Conservation (phyloP, 2,797 vertebrate species). For the Limnodromus scolopaceus region DNA sequence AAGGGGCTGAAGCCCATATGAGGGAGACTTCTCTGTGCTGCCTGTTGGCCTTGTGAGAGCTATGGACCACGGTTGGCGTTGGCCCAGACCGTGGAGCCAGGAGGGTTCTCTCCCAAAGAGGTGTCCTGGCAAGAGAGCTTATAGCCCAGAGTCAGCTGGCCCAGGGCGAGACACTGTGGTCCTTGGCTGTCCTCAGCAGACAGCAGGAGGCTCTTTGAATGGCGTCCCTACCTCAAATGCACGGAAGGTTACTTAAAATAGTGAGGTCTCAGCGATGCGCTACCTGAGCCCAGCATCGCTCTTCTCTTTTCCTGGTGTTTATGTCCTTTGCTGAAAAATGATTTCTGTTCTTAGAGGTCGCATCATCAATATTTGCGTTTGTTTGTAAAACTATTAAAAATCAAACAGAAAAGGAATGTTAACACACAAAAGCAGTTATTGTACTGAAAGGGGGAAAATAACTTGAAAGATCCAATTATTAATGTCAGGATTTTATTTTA, state of each 20-base stretch:
- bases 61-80: accelerated
- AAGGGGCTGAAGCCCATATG: not conserved
- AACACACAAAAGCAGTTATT: not conserved
- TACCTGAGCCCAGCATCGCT: not conserved
- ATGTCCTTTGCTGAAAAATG: not conserved
- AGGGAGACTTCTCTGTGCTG: not conserved
- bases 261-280: not conserved
- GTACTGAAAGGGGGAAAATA: not conserved
- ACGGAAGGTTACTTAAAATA: accelerated
- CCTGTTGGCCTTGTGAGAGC: not conserved
- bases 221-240: not conserved
- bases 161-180: not conserved
- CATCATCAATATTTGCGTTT: slow-evolving; percentile 13
- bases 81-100: not conserved
- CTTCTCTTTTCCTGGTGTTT: not conserved
- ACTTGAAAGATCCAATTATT: slow-evolving; percentile 39
- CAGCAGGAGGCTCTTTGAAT: not conserved
- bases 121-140: not conserved
- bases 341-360: not conserved
- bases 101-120: not conserved
- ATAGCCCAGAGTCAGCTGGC: not conserved
- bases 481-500: slow-evolving; percentile 43
- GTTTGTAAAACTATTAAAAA: not conserved
- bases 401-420: not conserved
- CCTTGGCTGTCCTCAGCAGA: not conserved